These are phyloP conservation scores for Etheostoma cragini DNA, from an alignment of 2,113 vertebrate species.

Conservation along the genomic window DNA sequence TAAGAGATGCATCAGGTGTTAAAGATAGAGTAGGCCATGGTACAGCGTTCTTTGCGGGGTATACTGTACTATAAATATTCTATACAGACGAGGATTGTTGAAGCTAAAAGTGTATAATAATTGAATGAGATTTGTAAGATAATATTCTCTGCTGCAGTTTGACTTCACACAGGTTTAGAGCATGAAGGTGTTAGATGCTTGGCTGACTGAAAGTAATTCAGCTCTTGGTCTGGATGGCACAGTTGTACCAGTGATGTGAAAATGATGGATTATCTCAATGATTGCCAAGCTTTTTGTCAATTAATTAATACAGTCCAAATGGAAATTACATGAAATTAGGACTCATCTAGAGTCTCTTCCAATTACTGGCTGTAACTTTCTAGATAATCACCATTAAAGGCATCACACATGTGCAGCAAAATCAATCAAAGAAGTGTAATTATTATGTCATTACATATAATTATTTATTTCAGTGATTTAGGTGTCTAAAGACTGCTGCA, in stretches of 20 bases:
- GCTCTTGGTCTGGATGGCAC: slow-evolving; percentile 1
- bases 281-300: background rate
- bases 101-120: slow-evolving; percentile 4
- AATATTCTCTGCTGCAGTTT: background rate
- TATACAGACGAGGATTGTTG: background rate
- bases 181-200: background rate
- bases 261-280: background rate
- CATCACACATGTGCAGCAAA: slow-evolving; percentile 5
- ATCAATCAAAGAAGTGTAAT: slow-evolving; percentile 20
- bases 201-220: background rate
- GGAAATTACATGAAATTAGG: background rate
- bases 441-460: slow-evolving; percentile 20
- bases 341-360: background rate
- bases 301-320: background rate
- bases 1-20: background rate
- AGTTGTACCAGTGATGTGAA: background rate
- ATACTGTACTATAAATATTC: background rate
- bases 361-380: background rate
- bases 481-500: background rate
- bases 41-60: background rate
- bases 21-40: background rate
- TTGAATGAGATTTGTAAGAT: background rate
- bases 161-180: slow-evolving; percentile 3
- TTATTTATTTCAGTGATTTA: slow-evolving; percentile 21
- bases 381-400: background rate